phyloP scores from a whole-genome alignment of 2,113 vertebrate species.

The Mohoua ochrocephala region DNA sequence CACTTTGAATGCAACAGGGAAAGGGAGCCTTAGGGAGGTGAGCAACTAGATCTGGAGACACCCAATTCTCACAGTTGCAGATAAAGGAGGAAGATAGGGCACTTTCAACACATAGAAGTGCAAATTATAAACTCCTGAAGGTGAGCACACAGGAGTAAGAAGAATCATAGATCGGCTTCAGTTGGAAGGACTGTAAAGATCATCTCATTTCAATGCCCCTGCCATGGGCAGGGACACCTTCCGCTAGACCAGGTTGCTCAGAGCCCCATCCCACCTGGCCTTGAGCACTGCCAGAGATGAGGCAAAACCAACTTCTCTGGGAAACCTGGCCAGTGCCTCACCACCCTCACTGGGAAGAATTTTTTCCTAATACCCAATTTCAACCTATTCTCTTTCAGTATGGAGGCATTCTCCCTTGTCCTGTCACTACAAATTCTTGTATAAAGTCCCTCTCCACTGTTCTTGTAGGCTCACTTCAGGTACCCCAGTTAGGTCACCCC shows the following conservation, averaged over 20 bases:
- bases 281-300: background rate
- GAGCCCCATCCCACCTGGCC: too few species aligned
- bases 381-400: background rate
- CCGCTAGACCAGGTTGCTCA: background rate
- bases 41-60: background rate
- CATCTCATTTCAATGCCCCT: background rate
- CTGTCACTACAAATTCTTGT: background rate
- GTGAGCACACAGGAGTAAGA: background rate
- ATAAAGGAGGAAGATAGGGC: background rate
- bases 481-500: background rate
- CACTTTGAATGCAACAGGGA: background rate
- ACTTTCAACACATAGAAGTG: background rate
- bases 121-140: background rate
- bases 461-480: background rate
- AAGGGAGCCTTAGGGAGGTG: background rate
- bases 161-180: background rate
- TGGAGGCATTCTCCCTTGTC: background rate
- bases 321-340: background rate
- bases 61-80: background rate
- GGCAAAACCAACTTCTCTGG: background rate
- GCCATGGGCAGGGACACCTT: background rate
- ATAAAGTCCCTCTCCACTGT: background rate
- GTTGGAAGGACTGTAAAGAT: background rate
- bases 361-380: background rate
- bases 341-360: background rate